These are phyloP conservation scores for Paratilapia polleni DNA, from an alignment of 2,113 vertebrate genomes.

Conservation along the genomic window DNA sequence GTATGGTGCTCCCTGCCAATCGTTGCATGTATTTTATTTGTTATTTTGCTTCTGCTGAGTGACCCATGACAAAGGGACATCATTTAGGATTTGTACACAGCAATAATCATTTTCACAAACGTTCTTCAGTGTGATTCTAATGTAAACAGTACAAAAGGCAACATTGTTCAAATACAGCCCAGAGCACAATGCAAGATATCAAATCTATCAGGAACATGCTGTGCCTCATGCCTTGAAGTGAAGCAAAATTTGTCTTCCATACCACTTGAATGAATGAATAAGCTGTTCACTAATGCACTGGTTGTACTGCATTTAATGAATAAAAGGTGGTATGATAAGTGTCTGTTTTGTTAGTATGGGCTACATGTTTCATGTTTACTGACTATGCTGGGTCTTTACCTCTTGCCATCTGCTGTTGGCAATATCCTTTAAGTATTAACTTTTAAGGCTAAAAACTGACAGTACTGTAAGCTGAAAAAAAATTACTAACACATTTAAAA, in stretches of 20 bases:
- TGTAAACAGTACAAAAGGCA: constrained; percentile 14
- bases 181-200: not conserved
- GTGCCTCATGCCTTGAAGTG: constrained; percentile 31
- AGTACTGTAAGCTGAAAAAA: not conserved
- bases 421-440: not conserved
- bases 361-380: not conserved
- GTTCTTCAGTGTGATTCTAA: constrained; percentile 5
- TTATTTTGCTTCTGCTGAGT: constrained; percentile 32
- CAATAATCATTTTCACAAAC: constrained; percentile 10
- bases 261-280: too few relatives aligned
- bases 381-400: not conserved
- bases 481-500: too few relatives aligned
- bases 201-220: constrained; percentile 9
- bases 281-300: constrained; percentile 4
- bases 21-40: constrained; percentile 21
- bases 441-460: not conserved
- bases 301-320: not conserved
- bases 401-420: not conserved
- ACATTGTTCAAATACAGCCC: not conserved
- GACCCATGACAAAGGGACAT: constrained; percentile 20
- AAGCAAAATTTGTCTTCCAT: constrained; percentile 19
- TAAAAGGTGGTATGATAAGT: constrained; percentile 9
- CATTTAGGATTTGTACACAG: constrained; percentile 7
- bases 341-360: constrained; percentile 7
- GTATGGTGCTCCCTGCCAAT: not conserved